Percentiles rank a stretch among this genome's conserved stretches.
These are phyloP conservation scores for Drosophila testacea DNA, from an alignment of 2,888 invertebrate genomes.

Conservation along the genomic window DNA sequence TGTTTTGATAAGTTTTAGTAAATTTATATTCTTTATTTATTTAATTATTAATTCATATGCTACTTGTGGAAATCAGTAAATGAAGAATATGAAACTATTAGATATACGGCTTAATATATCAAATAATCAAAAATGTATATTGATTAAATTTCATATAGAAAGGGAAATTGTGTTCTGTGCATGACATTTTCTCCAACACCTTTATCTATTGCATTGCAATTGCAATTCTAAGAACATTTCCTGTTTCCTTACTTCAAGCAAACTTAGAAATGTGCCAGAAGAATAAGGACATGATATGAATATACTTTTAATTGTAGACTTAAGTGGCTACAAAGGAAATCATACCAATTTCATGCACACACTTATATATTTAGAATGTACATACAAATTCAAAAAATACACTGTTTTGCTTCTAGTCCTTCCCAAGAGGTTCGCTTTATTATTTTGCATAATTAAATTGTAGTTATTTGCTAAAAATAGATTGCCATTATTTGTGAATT, in stretches of 20 bases:
- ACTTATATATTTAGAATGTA: not conserved
- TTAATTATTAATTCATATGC: too few species aligned
- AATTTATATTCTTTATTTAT: too few species aligned
- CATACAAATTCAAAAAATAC: not conserved
- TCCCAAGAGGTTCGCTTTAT: too few species aligned
- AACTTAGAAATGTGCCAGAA: conserved; percentile 9
- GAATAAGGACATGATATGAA: conserved; percentile 9
- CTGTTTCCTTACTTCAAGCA: not conserved
- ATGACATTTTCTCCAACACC: conserved; percentile 6
- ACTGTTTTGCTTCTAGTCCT: conserved; percentile 2
- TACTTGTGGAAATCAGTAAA: too few species aligned
- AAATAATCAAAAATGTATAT: not conserved
- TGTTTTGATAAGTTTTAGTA: not conserved
- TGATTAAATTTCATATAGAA: not conserved
- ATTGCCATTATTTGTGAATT: too few species aligned
- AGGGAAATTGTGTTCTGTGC: not conserved
- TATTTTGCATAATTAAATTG: not conserved
- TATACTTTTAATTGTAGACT: not conserved
- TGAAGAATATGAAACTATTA: too few species aligned
- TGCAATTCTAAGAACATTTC: not conserved
- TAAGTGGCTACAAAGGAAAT: conserved; percentile 4
- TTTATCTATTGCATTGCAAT: conserved; percentile 13
- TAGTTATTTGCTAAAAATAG: not conserved
- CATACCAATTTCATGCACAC: not conserved
- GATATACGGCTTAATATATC: not conserved